These are phyloP conservation scores for Brachypodius melanocephalos DNA, from an alignment of 2,113 vertebrate species.

Conservation along the genomic window DNA sequence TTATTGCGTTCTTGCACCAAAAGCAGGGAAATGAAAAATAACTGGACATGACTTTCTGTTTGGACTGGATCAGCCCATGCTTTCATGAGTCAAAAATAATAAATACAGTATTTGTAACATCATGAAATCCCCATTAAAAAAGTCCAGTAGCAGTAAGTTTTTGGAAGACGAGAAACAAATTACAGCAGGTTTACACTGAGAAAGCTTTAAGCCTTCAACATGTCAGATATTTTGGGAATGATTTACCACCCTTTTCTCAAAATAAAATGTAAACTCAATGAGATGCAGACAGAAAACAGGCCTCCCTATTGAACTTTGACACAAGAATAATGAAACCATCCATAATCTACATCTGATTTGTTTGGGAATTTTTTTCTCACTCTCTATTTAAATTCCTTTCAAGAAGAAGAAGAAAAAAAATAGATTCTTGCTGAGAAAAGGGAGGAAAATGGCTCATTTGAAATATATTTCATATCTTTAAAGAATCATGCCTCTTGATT, in stretches of 20 bases:
- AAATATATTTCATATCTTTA: background rate
- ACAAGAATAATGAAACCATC: conserved; percentile 13
- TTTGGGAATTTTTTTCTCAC: background rate
- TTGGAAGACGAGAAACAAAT: background rate
- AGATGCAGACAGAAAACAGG: conserved; percentile 44
- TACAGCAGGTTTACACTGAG: conserved; percentile 4
- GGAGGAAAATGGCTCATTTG: background rate
- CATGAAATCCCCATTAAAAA: conserved; percentile 3
- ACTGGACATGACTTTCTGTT: conserved; percentile 3
- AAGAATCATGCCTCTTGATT: background rate
- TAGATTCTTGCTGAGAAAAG: background rate
- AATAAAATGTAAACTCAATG: conserved; percentile 23
- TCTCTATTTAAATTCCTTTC: background rate
- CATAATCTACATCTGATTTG: background rate
- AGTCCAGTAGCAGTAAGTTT: conserved; percentile 6
- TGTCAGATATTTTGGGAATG: conserved; percentile 24
- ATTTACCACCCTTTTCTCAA: conserved; percentile 32
- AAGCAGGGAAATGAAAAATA: background rate
- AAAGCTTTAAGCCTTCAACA: conserved; percentile 27
- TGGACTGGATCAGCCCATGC: background rate
- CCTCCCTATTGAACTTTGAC: conserved; percentile 3
- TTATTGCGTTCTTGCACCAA: background rate
- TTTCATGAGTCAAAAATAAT: conserved; percentile 38
- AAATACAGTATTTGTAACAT: background rate
- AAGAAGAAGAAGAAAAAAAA: background rate